Evolutionary conservation across 2,797 vertebrate genomes (phyloP).

Genomic region (Vultur gryphus): DNA sequence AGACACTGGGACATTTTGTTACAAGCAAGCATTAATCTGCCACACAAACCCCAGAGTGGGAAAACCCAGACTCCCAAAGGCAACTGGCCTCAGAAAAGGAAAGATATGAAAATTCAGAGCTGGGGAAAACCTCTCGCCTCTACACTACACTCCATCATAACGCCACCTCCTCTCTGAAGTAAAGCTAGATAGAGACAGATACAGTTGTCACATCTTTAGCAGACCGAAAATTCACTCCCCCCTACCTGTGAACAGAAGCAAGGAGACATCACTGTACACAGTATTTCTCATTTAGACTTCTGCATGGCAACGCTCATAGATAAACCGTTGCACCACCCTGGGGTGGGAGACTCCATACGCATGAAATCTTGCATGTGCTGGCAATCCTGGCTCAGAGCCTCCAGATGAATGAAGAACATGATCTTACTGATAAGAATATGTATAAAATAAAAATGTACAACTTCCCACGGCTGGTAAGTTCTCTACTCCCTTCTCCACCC

Average conservation of each 20-base stretch:
- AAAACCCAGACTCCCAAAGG: not conserved
- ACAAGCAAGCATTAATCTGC: not conserved
- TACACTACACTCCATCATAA: not conserved
- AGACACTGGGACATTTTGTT: no score
- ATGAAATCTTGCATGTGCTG: not conserved
- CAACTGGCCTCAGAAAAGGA: rapidly evolving
- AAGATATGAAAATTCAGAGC: not conserved
- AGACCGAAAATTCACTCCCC: not conserved
- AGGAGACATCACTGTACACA: rapidly evolving
- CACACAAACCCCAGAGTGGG: rapidly evolving
- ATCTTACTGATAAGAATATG: not conserved
- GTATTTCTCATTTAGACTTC: not conserved
- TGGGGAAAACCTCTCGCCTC: not conserved
- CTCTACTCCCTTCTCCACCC: not conserved
- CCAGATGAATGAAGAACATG: not conserved
- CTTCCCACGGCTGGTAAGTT: not conserved
- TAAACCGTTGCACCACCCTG: not conserved
- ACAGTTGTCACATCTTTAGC: not conserved
- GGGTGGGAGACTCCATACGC: not conserved
- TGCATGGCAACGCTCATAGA: rapidly evolving
- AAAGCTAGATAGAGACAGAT: not conserved
- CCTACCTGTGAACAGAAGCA: not conserved
- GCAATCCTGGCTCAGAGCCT: not conserved
- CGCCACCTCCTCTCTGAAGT: not conserved
- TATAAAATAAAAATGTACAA: not conserved